Evolutionary conservation across 2,113 vertebrate genomes (phyloP).

Genomic region (Mus spicilegus): DNA sequence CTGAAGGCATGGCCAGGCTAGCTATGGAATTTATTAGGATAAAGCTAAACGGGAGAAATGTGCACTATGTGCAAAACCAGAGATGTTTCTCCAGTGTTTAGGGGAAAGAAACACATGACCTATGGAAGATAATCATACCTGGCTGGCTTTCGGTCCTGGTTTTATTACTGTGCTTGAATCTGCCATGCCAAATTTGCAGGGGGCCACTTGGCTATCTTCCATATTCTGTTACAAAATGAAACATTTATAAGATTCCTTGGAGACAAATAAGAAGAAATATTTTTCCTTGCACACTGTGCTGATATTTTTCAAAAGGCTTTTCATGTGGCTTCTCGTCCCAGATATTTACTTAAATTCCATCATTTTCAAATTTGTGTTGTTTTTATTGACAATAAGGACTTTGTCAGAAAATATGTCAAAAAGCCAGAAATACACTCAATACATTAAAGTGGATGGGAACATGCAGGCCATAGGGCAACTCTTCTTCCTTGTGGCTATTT

Average conservation of each 20-base stretch:
- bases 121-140: constrained; percentile 70
- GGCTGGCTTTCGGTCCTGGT: constrained; percentile 73
- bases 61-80: not conserved
- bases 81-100: not conserved
- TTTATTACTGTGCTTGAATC: constrained; percentile 70
- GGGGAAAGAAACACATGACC: not conserved
- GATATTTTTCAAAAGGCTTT: constrained; percentile 61
- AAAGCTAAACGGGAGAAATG: not conserved
- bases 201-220: constrained; percentile 56
- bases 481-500: not conserved
- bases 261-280: constrained; percentile 58
- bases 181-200: not conserved
- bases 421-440: constrained; percentile 41
- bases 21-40: not conserved
- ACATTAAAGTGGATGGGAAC: not conserved
- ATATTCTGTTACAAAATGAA: constrained; percentile 77
- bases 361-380: constrained; percentile 57
- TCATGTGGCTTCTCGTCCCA: constrained; percentile 52
- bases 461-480: not conserved
- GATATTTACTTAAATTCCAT: not conserved
- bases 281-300: not conserved
- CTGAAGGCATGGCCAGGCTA: not conserved
- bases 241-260: constrained; percentile 61
- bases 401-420: constrained; percentile 55
- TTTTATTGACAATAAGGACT: not conserved